Evolutionary conservation across 35 echinoderm and acorn worm genomes (phyloP), one percentile per base, ranked within the genome.

Genomic region (Apostichopus japonicus): DNA sequence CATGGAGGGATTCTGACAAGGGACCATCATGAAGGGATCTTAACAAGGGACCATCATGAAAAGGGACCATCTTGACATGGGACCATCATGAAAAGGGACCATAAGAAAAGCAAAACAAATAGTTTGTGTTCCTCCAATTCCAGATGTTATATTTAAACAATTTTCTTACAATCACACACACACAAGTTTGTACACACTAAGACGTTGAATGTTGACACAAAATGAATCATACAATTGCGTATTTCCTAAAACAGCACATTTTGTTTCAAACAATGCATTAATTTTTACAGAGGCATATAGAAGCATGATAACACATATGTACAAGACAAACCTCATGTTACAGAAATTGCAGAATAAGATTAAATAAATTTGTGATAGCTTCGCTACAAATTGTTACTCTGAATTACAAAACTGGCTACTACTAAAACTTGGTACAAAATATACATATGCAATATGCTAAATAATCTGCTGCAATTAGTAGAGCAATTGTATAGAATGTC

Each of bases 151-250:
- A 89, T 89, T 82, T 89, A 72, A 72, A 67, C 44, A 51, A 72
- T 89, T 89, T 89, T 89, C 72, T 89, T 89, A 89, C 86, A 89
- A 89, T 89, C 86, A 89, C 86, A 89, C 86, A 89, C 86, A 89
- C 86, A 89, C 86, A 89, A 89, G 86, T 89, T 89, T 89, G 23
- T 67, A 89, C 86, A 89, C 86, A 89, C 67, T 24, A 63, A 53
- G 16, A 89, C 86, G 51, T 65, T 89, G 86, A 89, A 89, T 72
- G 19, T 72, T 89, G 21, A 89, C 67, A 89, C 54, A 44, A 33
- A 54, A 56, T 14, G 56, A 84, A 89, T 89, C 27, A 72, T 73
- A 72, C 86, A 71, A 89, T 89, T 89, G 86, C 62, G 22, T 73
- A 89, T 89, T 89, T 89, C 86, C 24, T 89, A 89, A 73, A 53